Conservation (phyloP, 2,113 vertebrate species). For the Anser cygnoides region DNA sequence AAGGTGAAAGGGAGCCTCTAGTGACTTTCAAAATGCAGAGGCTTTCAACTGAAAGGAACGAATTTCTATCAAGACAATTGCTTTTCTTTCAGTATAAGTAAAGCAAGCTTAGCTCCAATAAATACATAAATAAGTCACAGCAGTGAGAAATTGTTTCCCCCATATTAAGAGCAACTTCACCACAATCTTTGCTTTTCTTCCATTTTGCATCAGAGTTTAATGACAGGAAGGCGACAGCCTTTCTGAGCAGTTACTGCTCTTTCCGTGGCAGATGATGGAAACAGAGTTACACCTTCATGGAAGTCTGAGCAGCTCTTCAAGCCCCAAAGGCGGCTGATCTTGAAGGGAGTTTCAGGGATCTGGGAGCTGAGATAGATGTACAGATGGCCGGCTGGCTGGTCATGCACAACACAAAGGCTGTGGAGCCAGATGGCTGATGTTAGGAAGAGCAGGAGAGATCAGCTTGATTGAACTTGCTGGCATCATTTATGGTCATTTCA, state of each 20-base stretch:
- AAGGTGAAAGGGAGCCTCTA: not conserved
- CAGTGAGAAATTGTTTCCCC: not conserved
- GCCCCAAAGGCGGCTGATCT: not conserved
- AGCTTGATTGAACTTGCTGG: not conserved
- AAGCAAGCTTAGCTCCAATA: not conserved
- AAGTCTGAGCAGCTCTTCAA: not conserved
- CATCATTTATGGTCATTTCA: not conserved
- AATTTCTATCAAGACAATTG: not conserved
- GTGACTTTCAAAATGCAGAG: constrained; percentile 10
- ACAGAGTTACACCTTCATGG: not conserved
- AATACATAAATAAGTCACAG: not conserved
- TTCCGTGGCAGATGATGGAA: not conserved
- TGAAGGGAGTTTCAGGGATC: not conserved
- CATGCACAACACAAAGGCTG: not conserved
- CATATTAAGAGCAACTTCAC: not conserved
- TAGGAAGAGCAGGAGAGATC: not conserved
- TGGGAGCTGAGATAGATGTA: not conserved
- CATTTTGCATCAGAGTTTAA: not conserved
- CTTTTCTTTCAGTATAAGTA: constrained; percentile 1
- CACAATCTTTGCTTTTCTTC: not conserved
- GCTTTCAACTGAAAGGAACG: not conserved
- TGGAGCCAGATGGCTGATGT: constrained; percentile 4
- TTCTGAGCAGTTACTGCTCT: not conserved
- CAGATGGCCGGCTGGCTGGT: constrained; percentile 14
- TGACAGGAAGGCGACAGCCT: not conserved